phyloP scores from a whole-genome alignment of 2,797 vertebrate species.

The Platalea minor region DNA sequence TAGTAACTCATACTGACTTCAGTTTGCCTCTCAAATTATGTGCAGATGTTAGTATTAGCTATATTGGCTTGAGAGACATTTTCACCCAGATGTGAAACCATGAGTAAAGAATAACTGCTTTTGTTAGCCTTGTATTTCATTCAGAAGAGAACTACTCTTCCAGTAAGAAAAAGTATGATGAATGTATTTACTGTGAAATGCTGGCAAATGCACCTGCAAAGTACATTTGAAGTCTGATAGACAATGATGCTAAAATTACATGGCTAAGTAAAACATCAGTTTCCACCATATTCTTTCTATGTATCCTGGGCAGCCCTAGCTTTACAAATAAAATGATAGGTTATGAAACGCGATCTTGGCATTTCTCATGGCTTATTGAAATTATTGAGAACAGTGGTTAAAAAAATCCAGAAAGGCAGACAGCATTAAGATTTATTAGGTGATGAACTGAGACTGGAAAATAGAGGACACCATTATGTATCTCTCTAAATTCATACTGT shows the following conservation, averaged over 20 bases:
- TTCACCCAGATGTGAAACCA: neutral
- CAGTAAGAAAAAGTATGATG: neutral
- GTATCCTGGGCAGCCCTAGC: neutral
- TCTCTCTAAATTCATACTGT: neutral
- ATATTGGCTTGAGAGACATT: neutral
- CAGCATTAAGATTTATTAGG: neutral
- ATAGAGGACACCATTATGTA: neutral
- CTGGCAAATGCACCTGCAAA: neutral
- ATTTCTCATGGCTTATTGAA: neutral
- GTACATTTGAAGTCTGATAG: neutral
- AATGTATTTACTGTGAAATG: neutral
- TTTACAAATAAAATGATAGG: neutral
- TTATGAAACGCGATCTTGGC: neutral
- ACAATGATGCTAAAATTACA: neutral
- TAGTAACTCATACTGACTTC: neutral
- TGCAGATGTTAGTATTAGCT: neutral
- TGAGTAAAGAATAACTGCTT: neutral
- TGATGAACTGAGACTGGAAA: neutral
- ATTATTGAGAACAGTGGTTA: neutral
- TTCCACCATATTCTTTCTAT: neutral
- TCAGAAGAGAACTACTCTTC: neutral
- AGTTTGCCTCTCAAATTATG: neutral
- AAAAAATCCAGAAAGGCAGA: neutral
- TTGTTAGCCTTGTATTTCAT: neutral
- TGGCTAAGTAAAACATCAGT: neutral